Base-by-base conservation (phyloP, 2,113 vertebrate genomes). In the Catagonus wagneri region DNA sequence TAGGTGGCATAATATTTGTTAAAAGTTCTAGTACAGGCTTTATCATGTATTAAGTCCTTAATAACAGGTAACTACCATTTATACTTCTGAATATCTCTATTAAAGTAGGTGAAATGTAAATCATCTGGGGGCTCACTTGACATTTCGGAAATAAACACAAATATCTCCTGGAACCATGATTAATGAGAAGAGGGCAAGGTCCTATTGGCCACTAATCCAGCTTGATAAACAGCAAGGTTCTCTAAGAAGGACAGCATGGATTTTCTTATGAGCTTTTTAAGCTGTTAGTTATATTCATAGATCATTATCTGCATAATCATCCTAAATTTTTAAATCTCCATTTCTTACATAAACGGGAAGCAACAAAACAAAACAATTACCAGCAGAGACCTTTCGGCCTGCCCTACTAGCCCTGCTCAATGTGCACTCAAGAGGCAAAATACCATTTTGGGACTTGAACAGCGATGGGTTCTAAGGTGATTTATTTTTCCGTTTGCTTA, bases 401-500 rank as follows among this genome's bases (percentile, higher is more conserved):
- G 11, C 25, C 22, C 23, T 27, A 0, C 20, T 58, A 20, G 39
- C 74, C 58, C 23, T 74, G 36, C 17, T 80, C 71, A 58, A 13
- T 90, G 65, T 15, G 20, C 14, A 80, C 58, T 93, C 36, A 63
- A 87, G 36, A 80, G 32, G 22, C 36, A 93, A 91, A 78, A 84
- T 58, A 23, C 4, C 23, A 22, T 75, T 80, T 84, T 23, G 50
- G 60, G 2, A 50, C 29, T 74, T 44, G 39, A 80, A 60, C 61
- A 61, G 52, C 66, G 39, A 81, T 25, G 58, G 75, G 25, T 19
- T 85, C 5, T 36, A 68, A 60, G 39, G 61, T 83, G 50, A 93
- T 94, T 68, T 94, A 56, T 81, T 95, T 95, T 92, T 83, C 90
- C 83, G 65, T 88, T 91, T 92, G 79, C 76, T 90, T 93, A 89